Base-by-base conservation (phyloP, 2,888 invertebrate genomes). In the Idaea dimidiata region DNA sequence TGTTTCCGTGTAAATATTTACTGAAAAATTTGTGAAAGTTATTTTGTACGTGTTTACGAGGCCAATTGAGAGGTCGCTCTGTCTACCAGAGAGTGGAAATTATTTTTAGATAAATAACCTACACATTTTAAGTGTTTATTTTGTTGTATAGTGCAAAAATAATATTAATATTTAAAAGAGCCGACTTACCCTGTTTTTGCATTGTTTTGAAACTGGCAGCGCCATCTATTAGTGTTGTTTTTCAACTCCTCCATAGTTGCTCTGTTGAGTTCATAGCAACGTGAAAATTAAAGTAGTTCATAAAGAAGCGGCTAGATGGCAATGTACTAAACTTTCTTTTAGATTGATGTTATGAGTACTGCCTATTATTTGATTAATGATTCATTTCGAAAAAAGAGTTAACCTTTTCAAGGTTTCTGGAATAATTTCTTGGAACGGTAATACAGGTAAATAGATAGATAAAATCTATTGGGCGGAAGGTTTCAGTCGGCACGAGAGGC, bases 1-100 rank as follows among this genome's bases (percentile, higher is more conserved):
- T 79, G 78, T 87, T 86, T 88, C 88, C 88, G 86, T 82, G 82
- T 82, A 80, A 81, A 73, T 82, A 82, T 86, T 86, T 82, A 83
- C 80, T 81, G 79, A 85, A 84, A 83, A 79, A 62, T 73, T 69
- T 72, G 87, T 86, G 88, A 91, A 90, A 91, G 89, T 86, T 67
- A 81, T 74, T 80, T 68, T 71, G 59, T 66, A 69, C 66, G 84
- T 87, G 89, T 71, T 58, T 66, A 69, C 66, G 84, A 87, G 89
- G 89, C 79, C 81, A 74, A 69, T 72, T 76, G 76, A 81, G 80
- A 81, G 82, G 78, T 78, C 76, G 71, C 10, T 43, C 3, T 7
- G 10, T 43, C 7, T 7, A 43, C 43, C 3, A 32, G 7, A 8
- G 14, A 43, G 43, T 43, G 43, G 10, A 43, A 43, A 43, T 43